These are phyloP conservation scores for Pangasianodon hypophthalmus DNA, from an alignment of 2,113 vertebrate genomes.

Conservation along the genomic window DNA sequence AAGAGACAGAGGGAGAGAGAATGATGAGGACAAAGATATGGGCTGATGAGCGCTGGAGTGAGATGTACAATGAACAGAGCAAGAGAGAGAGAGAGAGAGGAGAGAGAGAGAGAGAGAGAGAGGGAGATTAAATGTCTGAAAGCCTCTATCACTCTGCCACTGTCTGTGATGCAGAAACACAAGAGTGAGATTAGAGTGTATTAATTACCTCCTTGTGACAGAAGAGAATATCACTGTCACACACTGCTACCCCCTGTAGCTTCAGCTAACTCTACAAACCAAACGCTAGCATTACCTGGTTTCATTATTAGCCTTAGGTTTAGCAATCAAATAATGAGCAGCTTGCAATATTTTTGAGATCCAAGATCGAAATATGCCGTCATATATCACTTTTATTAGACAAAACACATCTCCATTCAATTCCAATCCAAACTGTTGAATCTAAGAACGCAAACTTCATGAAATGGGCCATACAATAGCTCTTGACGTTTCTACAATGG, in stretches of 20 bases:
- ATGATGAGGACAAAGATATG: slow-evolving; percentile 23
- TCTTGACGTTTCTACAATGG: too few species aligned
- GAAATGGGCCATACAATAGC: too few species aligned
- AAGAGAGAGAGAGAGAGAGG: not conserved
- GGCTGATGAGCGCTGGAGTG: slow-evolving; percentile 13
- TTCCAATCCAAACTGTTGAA: too few species aligned
- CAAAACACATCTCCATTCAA: not conserved
- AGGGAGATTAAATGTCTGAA: slow-evolving; percentile 14
- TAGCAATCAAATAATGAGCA: not conserved
- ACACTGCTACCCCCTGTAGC: not conserved
- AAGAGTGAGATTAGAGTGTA: not conserved
- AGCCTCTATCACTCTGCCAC: slow-evolving; percentile 8
- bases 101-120: not conserved
- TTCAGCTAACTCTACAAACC: not conserved
- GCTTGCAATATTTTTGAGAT: not conserved
- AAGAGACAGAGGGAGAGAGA: slow-evolving; percentile 7
- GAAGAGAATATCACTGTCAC: slow-evolving; percentile 19
- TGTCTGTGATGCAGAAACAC: slow-evolving; percentile 18
- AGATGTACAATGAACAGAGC: slow-evolving; percentile 7
- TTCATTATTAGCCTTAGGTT: not conserved
- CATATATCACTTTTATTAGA: not conserved
- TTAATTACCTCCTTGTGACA: slow-evolving; percentile 7
- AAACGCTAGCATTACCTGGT: too few species aligned
- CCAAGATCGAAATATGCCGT: not conserved
- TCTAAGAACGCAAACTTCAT: too few species aligned